phyloP scores from a whole-genome alignment of 2,113 vertebrate genomes.

The Gavia stellata region DNA sequence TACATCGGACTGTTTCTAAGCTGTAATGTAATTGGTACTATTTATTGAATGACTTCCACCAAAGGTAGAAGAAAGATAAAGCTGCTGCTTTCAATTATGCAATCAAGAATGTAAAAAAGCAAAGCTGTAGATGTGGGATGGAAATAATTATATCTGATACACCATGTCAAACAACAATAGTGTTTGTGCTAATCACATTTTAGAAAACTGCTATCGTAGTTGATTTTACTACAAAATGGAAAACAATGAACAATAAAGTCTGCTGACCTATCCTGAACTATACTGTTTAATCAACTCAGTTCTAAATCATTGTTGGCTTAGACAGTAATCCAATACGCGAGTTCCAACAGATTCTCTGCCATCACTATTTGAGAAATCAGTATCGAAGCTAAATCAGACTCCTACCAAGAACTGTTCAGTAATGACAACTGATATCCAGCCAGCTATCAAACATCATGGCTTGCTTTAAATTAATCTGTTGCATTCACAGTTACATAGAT shows the following conservation, averaged over 20 bases:
- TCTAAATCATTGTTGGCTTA: background rate
- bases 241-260: background rate
- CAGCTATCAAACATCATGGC: background rate
- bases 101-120: conserved; percentile 14
- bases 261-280: rapidly evolving
- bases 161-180: conserved; percentile 44
- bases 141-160: conserved; percentile 28
- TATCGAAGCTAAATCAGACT: background rate
- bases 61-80: conserved; percentile 29
- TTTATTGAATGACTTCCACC: background rate
- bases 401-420: background rate
- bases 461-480: background rate
- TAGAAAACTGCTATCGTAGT: background rate
- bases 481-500: background rate
- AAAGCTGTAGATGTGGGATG: background rate
- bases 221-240: conserved; percentile 7
- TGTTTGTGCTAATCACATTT: conserved; percentile 25
- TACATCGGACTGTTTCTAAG: background rate
- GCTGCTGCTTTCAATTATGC: conserved; percentile 53
- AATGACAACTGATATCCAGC: background rate
- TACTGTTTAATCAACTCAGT: background rate
- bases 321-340: background rate
- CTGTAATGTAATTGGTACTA: background rate
- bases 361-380: background rate
- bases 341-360: background rate